Conservation (phyloP, 2,888 invertebrate genomes). For the Clistopyga incitator region DNA sequence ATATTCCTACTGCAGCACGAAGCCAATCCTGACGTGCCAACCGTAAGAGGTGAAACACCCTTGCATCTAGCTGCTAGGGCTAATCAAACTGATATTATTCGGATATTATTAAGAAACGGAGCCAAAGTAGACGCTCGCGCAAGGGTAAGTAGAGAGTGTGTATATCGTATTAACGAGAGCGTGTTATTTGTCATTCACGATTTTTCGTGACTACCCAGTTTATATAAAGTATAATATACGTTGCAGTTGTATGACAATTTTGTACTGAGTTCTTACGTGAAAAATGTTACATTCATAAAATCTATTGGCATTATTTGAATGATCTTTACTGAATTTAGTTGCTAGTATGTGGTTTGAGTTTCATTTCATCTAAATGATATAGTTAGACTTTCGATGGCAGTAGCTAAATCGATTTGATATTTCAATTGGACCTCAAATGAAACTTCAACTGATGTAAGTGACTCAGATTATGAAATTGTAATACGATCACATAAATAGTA, state of each 20-base stretch:
- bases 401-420: too few species aligned
- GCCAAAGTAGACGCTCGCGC: constrained; percentile 92
- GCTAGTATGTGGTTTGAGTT: too few species aligned
- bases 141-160: constrained; percentile 84
- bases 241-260: not conserved
- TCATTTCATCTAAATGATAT: too few species aligned
- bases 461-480: not conserved
- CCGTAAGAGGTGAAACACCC: constrained; percentile 98
- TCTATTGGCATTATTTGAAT: too few species aligned
- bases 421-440: too few species aligned
- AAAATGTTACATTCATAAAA: not conserved
- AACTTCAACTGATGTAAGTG: too few species aligned
- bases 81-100: constrained; percentile 98
- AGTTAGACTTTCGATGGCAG: too few species aligned
- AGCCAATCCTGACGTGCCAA: constrained; percentile 96
- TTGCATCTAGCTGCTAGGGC: constrained; percentile 98
- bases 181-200: constrained; percentile 13
- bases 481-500: not conserved
- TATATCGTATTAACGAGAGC: constrained; percentile 4
- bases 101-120: constrained; percentile 96
- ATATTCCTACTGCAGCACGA: constrained; percentile 97
- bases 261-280: not conserved
- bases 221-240: not conserved
- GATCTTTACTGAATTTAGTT: too few species aligned
- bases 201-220: not conserved